Evolutionary conservation across 2,113 vertebrate genomes (phyloP).

Genomic region (Hemiscyllium ocellatum): DNA sequence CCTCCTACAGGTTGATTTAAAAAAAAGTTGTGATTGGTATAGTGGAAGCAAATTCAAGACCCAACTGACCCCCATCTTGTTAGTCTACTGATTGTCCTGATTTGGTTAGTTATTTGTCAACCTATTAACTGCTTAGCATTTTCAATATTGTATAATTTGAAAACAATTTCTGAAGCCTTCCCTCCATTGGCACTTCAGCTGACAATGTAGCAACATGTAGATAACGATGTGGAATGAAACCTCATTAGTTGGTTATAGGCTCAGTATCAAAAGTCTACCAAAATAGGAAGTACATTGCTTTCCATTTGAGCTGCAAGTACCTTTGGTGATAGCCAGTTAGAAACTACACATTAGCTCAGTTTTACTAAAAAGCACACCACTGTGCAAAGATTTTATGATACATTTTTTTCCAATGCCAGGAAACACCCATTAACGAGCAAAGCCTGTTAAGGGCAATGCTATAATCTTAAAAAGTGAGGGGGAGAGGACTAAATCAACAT

Average conservation of each 20-base stretch:
- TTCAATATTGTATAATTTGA: not conserved
- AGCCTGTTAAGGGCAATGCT: too few species aligned
- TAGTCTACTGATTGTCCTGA: not conserved
- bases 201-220: not conserved
- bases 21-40: not conserved
- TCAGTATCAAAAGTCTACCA: not conserved
- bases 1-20: too few species aligned
- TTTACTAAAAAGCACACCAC: not conserved
- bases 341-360: not conserved
- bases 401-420: too few species aligned
- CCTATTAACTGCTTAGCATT: not conserved
- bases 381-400: too few species aligned
- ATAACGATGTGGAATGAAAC: not conserved
- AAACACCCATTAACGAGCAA: too few species aligned
- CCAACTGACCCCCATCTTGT: not conserved
- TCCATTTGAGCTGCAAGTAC: not conserved
- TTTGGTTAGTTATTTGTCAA: not conserved
- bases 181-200: not conserved
- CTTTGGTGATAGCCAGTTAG: not conserved
- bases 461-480: too few species aligned
- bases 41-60: not conserved
- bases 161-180: not conserved
- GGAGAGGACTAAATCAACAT: too few species aligned
- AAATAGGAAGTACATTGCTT: not conserved
- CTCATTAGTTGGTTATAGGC: not conserved